Evolutionary conservation across 2,113 vertebrate genomes (phyloP), one percentile per base, ranked within the genome.

Genomic region (Ceyx cyanopectus): DNA sequence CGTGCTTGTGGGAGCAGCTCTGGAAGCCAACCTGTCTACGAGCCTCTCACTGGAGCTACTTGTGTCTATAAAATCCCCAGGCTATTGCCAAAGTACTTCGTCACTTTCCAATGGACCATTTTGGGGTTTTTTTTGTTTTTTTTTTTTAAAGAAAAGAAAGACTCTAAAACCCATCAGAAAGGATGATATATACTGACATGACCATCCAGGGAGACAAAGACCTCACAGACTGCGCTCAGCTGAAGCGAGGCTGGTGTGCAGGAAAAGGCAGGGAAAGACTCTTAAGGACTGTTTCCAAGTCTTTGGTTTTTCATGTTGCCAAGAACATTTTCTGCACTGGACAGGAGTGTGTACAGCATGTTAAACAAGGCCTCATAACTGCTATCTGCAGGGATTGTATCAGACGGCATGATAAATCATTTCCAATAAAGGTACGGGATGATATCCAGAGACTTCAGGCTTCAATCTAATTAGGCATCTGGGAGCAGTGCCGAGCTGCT

Each of bases 361-460:
- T 91, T 85, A 85, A 95, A 89, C 60, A 67, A 70, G 63, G 67
- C 61, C 60, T 85, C 0, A 0, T 65, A 77, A 83, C 24, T 10
- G 72, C 69, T 75, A 63, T 93, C 82, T 90, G 79, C 41, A 7
- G 81, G 76, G 75, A 95, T 81, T 91, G 87, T 41, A 75, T 75
- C 24, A 58, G 96, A 92, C 34, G 3, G 94, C 85, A 78, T 45
- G 81, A 96, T 94, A 94, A 96, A 96, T 96, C 95, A 96, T 95
- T 78, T 67, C 79, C 68, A 91, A 96, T 96, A 96, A 93, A 93
- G 68, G 68, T 48, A 93, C 2, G 27, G 57, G 87, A 96, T 65
- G 92, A 80, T 85, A 92, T 77, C 91, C 94, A 95, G 94, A 93
- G 91, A 69, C 91, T 89, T 87, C 86, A 77, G 72, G 81, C 78